phyloP scores from a whole-genome alignment of 2,113 vertebrate genomes.

The Leptosomus discolor region DNA sequence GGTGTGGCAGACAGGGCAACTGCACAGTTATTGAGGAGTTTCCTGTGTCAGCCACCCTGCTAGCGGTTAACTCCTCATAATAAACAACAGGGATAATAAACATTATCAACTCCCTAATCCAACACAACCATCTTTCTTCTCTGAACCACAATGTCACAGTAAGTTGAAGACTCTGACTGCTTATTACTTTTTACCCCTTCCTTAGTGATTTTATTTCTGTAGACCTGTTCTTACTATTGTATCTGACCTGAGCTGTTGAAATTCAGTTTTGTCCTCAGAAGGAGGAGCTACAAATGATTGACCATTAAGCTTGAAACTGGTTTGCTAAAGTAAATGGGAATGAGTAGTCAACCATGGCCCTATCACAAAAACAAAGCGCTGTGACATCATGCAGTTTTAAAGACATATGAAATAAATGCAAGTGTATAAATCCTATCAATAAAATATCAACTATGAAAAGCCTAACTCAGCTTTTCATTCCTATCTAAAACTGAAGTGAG shows the following conservation, averaged over 20 bases:
- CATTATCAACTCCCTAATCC: not conserved
- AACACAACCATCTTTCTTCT: not conserved
- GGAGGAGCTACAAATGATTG: not conserved
- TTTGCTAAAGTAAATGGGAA: not conserved
- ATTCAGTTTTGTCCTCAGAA: not conserved
- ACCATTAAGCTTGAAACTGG: not conserved
- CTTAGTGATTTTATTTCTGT: not conserved
- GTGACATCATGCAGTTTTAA: not conserved
- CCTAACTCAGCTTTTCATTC: not conserved
- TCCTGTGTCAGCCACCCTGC: not conserved
- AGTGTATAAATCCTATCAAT: not conserved
- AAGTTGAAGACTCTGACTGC: not conserved
- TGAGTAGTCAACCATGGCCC: not conserved
- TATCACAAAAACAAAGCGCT: not conserved
- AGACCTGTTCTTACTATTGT: not conserved
- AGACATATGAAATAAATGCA: not conserved
- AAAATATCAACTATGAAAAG: not conserved
- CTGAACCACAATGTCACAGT: not conserved
- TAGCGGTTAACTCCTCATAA: not conserved
- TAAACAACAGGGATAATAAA: slow-evolving; percentile 19
- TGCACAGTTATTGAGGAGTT: not conserved
- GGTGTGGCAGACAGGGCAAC: not conserved
- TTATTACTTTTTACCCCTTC: not conserved
- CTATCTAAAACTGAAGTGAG: not conserved
- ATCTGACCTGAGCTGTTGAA: not conserved